A percentile compares a stretch with the other conserved stretches of the same genome.
Evolutionary conservation across 2,888 invertebrate species (phyloP).

Genomic region (Eledona agricola): DNA sequence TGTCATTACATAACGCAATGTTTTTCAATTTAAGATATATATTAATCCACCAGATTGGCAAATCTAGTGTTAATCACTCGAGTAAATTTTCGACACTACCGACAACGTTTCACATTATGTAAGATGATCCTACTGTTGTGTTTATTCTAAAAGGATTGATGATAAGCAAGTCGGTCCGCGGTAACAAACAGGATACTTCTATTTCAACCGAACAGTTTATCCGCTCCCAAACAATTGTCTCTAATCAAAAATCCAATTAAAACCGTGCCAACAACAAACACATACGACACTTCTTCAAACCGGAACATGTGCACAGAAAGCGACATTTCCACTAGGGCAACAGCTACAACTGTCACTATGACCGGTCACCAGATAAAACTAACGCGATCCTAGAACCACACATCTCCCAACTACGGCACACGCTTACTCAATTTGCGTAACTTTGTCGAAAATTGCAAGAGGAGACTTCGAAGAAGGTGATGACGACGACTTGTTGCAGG

Average conservation of each 20-base stretch:
- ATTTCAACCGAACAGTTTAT: constrained; percentile 18
- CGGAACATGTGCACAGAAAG: constrained; percentile 11
- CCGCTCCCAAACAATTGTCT: constrained; percentile 27
- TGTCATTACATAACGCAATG: too few relatives aligned
- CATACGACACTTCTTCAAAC: constrained; percentile 7
- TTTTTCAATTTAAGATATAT: too few relatives aligned
- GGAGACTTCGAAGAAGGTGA: too few relatives aligned
- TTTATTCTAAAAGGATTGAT: not conserved
- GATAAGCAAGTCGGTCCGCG: not conserved
- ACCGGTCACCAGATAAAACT: constrained; percentile 22
- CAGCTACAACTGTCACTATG: constrained; percentile 5
- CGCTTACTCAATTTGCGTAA: too few relatives aligned
- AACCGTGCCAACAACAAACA: constrained; percentile 15
- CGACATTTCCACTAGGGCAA: constrained; percentile 18
- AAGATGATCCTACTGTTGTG: constrained; percentile 1
- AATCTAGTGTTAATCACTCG: too few relatives aligned
- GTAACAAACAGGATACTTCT: constrained; percentile 29
- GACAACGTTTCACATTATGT: too few relatives aligned
- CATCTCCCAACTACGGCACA: too few relatives aligned
- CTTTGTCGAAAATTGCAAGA: too few relatives aligned
- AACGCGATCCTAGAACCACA: constrained; percentile 10
- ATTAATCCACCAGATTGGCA: too few relatives aligned
- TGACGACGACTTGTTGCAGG: too few relatives aligned
- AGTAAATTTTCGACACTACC: too few relatives aligned
- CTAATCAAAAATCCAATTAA: constrained; percentile 27